Evolutionary conservation across 2,797 vertebrate genomes (phyloP), one percentile per base, ranked within the genome.

Genomic region (Eleutherodactylus coqui): DNA sequence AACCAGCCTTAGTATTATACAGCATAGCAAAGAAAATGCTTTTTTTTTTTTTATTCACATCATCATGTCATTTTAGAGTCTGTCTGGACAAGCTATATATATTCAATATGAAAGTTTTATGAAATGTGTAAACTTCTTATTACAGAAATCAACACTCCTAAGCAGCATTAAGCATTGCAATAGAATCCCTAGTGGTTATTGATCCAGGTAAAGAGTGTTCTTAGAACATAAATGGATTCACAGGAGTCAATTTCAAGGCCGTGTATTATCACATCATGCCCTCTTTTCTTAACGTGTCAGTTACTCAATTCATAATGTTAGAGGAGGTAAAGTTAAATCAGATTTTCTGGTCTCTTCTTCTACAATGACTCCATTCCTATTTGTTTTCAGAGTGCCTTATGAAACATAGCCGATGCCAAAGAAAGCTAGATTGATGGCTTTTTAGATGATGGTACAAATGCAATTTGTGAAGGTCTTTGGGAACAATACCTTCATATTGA

Each of bases 271-370:
- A 84, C 86, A 87, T 87, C 82, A 87, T 84, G 82, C 76, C 67
- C 67, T 58, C 51, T 75, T 83, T 84, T 87, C 76, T 87, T 84
- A 75, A 87, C 67, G 53, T 87, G 86, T 83, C 86, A 87, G 86
- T 87, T 87, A 83, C 81, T 84, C 86, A 87, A 83, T 87, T 87
- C 86, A 87, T 87, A 87, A 87, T 87, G 85, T 87, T 87, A 83
- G 36, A 83, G 80, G 80, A 87, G 85, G 80, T 75, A 87, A 83
- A 87, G 86, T 87, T 87, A 87, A 87, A 87, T 87, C 81, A 87
- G 75, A 79, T 87, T 83, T 84, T 87, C 81, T 83, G 49, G 80
- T 87, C 69, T 83, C 79, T 77, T 83, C 81, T 84, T 69, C 64
- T 51, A 79, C 81, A 84, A 73, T 83, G 76, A 84, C 81, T 79